phyloP scores from a whole-genome alignment of 2,888 invertebrate genomes.

The Nasonovia ribisnigri region DNA sequence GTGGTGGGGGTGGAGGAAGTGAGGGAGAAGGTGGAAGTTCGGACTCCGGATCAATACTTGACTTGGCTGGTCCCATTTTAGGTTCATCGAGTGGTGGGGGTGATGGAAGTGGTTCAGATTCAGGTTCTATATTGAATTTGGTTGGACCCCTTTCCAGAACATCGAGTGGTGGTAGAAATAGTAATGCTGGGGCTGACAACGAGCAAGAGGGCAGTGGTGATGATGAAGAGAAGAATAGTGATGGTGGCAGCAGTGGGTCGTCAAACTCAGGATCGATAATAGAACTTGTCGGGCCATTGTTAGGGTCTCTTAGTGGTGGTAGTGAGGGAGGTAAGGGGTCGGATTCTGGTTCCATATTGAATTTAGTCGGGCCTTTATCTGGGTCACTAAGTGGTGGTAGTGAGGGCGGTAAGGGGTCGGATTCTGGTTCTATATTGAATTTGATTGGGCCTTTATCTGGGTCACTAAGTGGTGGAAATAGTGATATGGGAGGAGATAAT shows the following conservation, averaged over 20 bases:
- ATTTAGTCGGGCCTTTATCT: not conserved
- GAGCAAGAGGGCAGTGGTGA: not conserved
- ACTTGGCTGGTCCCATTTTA: not conserved
- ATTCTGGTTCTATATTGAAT: slow-evolving; percentile 25
- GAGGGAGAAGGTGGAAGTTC: not conserved
- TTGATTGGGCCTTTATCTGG: not conserved
- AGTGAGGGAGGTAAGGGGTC: not conserved
- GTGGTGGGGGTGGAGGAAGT: not conserved
- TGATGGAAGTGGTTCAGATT: slow-evolving; percentile 18
- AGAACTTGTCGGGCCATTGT: slow-evolving; percentile 46
- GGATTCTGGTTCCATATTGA: slow-evolving; percentile 22
- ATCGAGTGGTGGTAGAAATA: not conserved
- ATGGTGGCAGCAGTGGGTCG: not conserved
- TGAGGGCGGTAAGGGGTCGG: not conserved
- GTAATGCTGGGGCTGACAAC: not conserved
- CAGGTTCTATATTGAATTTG: slow-evolving; percentile 31
- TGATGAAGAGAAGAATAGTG: not conserved
- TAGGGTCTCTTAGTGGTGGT: slow-evolving; percentile 37
- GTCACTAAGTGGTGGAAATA: slow-evolving; percentile 32
- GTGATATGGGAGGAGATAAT: not conserved
- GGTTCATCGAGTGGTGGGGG: slow-evolving; percentile 40
- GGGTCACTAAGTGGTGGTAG: slow-evolving; percentile 39
- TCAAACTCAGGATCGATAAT: slow-evolving; percentile 55
- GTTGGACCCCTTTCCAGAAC: slow-evolving; percentile 22
- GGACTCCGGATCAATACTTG: slow-evolving; percentile 28